Conservation (phyloP, 2,888 invertebrate species). For the Conchocele bisecta region DNA sequence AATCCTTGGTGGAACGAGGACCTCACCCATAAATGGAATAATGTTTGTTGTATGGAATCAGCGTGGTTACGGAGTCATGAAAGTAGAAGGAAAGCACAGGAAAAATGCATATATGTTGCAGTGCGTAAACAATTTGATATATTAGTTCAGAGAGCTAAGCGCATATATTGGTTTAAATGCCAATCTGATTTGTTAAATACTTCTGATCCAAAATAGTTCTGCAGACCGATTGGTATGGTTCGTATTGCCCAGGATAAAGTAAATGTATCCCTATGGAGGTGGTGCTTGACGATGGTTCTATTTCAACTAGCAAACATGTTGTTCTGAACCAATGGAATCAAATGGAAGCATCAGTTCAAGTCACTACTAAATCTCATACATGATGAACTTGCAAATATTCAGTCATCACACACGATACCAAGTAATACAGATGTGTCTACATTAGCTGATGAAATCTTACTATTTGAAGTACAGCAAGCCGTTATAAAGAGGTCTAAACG, state of each 20-base stretch:
- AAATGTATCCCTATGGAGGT: constrained; percentile 4
- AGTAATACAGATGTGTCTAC: no score
- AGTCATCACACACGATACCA: no score
- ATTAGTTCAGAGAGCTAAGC: not conserved
- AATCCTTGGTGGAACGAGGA: no score
- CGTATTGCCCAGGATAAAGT: not conserved
- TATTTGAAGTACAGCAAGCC: constrained; percentile 3
- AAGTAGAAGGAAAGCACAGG: no score
- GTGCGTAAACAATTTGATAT: constrained; percentile 5
- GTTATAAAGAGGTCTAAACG: constrained; percentile 17
- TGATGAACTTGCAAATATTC: no score
- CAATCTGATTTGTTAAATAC: not conserved
- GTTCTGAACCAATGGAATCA: constrained; percentile 1
- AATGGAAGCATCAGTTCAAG: no score
- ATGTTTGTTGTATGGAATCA: no score
- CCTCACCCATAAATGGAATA: no score
- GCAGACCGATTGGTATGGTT: not conserved
- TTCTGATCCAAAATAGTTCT: not conserved
- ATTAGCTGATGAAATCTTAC: not conserved
- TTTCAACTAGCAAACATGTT: not conserved
- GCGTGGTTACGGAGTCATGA: no score
- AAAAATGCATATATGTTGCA: no score
- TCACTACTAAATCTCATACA: no score
- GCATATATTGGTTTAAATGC: not conserved
- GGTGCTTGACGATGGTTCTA: not conserved